These are phyloP conservation scores for Sitta europaea DNA, from an alignment of 2,113 vertebrate species.

Conservation along the genomic window DNA sequence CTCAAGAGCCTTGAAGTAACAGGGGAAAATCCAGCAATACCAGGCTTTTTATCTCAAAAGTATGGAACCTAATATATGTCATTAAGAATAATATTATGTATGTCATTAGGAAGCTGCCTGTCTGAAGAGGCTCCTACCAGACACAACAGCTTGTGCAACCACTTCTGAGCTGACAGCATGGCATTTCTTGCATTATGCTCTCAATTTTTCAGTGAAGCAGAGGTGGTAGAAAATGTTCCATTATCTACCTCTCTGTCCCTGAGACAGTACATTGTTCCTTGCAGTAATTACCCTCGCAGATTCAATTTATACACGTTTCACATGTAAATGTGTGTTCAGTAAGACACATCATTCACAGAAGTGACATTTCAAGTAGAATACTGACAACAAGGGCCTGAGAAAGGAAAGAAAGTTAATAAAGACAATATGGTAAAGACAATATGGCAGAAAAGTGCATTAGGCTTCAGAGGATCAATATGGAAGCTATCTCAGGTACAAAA, in stretches of 20 bases:
- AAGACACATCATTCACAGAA: background rate
- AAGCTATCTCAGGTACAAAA: background rate
- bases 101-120: background rate
- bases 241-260: background rate
- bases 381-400: background rate
- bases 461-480: background rate
- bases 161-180: background rate
- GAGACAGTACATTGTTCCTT: background rate
- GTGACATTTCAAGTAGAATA: background rate
- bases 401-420: background rate
- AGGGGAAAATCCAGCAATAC: background rate
- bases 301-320: background rate
- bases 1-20: background rate
- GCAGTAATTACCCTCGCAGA: background rate
- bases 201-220: background rate
- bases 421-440: too few species aligned
- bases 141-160: background rate
- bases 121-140: slow-evolving; percentile 6
- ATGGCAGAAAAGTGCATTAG: background rate
- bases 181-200: background rate
- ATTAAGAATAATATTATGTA: background rate
- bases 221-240: background rate
- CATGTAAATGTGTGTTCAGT: background rate
- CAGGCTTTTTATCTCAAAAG: background rate
- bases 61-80: background rate